Base-by-base conservation (phyloP, 1,140 invertebrate species). In the Ostrea denselamellosa region DNA sequence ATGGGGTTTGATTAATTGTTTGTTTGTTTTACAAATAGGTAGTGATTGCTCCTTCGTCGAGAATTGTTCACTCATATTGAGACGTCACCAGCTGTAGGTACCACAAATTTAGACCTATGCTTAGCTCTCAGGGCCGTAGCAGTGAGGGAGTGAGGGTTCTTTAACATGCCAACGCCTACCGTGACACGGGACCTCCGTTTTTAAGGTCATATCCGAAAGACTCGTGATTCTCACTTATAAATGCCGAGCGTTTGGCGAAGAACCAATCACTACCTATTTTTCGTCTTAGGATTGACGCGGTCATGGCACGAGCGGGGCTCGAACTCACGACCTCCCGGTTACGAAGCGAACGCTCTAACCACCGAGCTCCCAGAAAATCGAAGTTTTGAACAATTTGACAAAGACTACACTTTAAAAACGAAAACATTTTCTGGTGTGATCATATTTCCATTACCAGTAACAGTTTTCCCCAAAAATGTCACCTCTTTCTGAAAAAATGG, bases 401-500 rank as follows among this genome's bases (percentile, higher is more conserved):
- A 44, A 51, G 81, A 65, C 87, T 82, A 86, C 19, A 56, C 68
- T 52, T 25, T 58, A 5, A 88, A 8, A 2, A 28, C 14, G 19
- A 8, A n/a, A 14, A 84, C 54, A 56, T 56, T 85, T 58, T 89
- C 85, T 22, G 85, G 88, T n/a, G 85, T 86, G 14, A 83, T 77
- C n/a, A 34, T 19, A 25, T 82, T 25, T 34, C 87, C 87, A 51
- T 88, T 25, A 14, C 14, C 34, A 85, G 34, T 85, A 2, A 88
- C 84, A 82, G 85, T 58, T 90, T 87, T 87, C 8, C 81, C 83
- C 17, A 85, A 28, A 44, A 85, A 85, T 68, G 58, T 85, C 22
- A 87, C 84, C 56, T 89, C 85, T 52, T 83, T 68, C 68, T 87
- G 83, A 28, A 89, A 87, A 87, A 58, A 25, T 81, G n/a, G 68